These are phyloP conservation scores for Cacoxenus indagator DNA, from an alignment of 2,888 invertebrate genomes.

Conservation along the genomic window DNA sequence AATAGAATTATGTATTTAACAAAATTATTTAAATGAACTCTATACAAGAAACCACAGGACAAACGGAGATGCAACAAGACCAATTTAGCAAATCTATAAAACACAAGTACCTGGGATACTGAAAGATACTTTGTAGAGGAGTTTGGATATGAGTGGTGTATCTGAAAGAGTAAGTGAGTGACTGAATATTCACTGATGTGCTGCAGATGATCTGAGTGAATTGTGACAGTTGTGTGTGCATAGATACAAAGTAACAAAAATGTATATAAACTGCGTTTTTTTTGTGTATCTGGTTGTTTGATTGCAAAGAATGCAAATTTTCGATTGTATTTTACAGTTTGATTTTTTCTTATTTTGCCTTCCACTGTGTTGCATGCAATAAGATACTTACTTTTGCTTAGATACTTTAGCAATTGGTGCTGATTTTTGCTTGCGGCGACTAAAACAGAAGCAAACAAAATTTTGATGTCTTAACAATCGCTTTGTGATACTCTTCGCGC, in stretches of 20 bases:
- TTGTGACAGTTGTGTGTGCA: not conserved
- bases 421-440: not conserved
- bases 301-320: slow-evolving; percentile 15
- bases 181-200: no score
- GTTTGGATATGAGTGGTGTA: no score
- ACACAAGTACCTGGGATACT: not conserved
- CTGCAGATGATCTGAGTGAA: no score
- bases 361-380: not conserved
- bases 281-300: slow-evolving; percentile 17
- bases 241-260: not conserved
- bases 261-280: slow-evolving; percentile 9
- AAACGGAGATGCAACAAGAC: not conserved
- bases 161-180: no score
- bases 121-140: no score
- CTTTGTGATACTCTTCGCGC: not conserved
- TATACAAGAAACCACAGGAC: no score
- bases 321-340: not conserved
- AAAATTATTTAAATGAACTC: no score
- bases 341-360: not conserved
- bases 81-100: not conserved
- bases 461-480: not conserved
- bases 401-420: not conserved
- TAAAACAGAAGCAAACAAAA: not conserved
- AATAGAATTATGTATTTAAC: no score
- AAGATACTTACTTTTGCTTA: not conserved